Evolutionary conservation across 1,140 invertebrate genomes (phyloP).

Genomic region (Aphelenchoides fujianensis): DNA sequence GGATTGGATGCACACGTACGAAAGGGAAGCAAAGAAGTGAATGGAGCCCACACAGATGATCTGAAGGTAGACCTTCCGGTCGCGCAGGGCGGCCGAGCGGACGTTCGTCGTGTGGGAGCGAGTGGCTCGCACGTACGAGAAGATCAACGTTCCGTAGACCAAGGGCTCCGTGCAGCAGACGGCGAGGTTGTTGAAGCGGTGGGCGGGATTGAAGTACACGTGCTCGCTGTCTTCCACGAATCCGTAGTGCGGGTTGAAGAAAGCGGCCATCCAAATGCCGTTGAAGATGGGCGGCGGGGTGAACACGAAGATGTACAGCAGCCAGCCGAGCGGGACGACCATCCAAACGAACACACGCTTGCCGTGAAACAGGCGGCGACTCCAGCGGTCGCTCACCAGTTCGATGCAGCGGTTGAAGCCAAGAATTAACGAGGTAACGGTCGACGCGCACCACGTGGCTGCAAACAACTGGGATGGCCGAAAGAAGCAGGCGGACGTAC

Average conservation of each 20-base stretch:
- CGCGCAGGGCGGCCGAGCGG: background rate
- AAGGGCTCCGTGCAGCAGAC: background rate
- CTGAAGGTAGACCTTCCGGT: background rate
- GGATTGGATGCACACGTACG: background rate
- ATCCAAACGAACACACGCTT: constrained; percentile 19
- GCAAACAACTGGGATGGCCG: background rate
- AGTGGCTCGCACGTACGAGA: constrained; percentile 1
- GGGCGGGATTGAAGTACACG: background rate
- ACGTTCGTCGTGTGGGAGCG: too few species aligned
- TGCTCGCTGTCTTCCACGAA: background rate
- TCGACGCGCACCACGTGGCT: background rate
- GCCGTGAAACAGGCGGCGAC: background rate
- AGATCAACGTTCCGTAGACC: background rate
- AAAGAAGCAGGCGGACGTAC: background rate
- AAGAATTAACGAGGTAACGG: background rate
- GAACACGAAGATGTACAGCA: background rate
- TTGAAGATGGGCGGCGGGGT: constrained; percentile 18
- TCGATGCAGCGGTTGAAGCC: constrained; percentile 23
- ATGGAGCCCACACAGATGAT: background rate
- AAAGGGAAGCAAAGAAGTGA: background rate
- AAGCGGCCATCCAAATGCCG: constrained; percentile 23
- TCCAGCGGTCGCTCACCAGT: background rate
- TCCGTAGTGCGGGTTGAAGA: constrained; percentile 25
- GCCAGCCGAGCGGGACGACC: background rate
- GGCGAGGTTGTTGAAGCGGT: background rate